These are phyloP conservation scores for Sclerurus mexicanus DNA, from an alignment of 2,113 vertebrate genomes.

Conservation along the genomic window DNA sequence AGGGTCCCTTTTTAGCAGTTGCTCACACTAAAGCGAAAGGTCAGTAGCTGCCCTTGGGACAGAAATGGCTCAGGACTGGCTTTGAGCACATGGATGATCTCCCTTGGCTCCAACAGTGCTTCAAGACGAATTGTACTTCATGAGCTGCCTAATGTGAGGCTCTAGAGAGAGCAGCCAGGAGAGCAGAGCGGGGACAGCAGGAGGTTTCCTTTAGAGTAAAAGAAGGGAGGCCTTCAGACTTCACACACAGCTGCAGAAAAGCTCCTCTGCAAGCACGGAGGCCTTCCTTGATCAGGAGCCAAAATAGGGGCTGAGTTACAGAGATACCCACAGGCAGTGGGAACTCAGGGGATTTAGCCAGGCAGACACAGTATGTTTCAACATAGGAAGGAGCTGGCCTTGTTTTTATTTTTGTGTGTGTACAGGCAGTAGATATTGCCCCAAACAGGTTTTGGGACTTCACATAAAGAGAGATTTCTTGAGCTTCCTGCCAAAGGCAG, in stretches of 20 bases:
- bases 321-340: not conserved
- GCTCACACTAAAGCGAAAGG: not conserved
- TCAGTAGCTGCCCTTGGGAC: not conserved
- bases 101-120: not conserved
- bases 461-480: slow-evolving; percentile 15
- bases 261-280: not conserved
- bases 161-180: not conserved
- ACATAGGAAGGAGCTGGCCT: not conserved
- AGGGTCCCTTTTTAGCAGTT: not conserved
- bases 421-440: not conserved
- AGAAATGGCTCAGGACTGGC: not conserved
- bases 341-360: not conserved
- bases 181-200: not conserved
- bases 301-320: not conserved
- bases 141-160: not conserved
- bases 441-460: not conserved
- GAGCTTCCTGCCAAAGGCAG: slow-evolving; percentile 29
- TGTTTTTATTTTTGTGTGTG: not conserved
- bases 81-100: not conserved
- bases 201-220: not conserved
- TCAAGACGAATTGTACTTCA: not conserved
- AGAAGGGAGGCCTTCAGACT: not conserved
- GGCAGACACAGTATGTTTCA: not conserved
- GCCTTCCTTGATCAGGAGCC: not conserved
- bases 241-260: not conserved